Percentiles rank a stretch among this genome's conserved stretches.
Conservation (phyloP, 2,888 invertebrate genomes). For the Drosophila neotestacea region DNA sequence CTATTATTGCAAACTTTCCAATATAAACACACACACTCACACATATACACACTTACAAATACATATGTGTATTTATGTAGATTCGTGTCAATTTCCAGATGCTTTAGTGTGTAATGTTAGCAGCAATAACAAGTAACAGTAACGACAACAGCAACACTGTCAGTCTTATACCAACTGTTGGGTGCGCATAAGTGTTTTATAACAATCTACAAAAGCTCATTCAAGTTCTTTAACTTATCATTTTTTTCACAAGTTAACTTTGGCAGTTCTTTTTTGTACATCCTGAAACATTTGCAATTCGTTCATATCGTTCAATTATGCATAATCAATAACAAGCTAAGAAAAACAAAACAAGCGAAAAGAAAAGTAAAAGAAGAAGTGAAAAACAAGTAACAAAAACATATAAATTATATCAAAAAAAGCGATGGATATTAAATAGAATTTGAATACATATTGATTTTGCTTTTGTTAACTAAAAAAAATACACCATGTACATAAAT, state of each 20-base stretch:
- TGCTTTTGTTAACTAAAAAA: slow-evolving; percentile 10
- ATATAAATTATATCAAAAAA: slow-evolving; percentile 40
- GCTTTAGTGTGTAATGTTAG: slow-evolving; percentile 14
- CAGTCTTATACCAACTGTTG: slow-evolving; percentile 2
- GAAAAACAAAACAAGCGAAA: background rate
- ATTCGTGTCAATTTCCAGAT: slow-evolving; percentile 18
- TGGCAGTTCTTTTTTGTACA: background rate
- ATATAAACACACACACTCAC: slow-evolving; percentile 18
- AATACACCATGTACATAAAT: slow-evolving; percentile 28
- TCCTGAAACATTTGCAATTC: slow-evolving; percentile 26
- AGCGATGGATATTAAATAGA: slow-evolving; percentile 30
- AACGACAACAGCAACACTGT: slow-evolving; percentile 4
- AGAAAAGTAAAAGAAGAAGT: slow-evolving; percentile 5
- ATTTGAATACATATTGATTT: slow-evolving; percentile 35
- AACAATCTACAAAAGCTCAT: background rate
- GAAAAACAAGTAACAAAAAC: background rate
- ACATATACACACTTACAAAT: slow-evolving; percentile 16
- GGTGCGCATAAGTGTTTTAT: slow-evolving; percentile 6
- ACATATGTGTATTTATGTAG: slow-evolving; percentile 1
- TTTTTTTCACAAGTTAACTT: background rate
- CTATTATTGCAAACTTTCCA: slow-evolving; percentile 6
- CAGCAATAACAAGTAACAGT: slow-evolving; percentile 17
- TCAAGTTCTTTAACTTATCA: background rate
- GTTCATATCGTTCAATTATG: slow-evolving; percentile 65
- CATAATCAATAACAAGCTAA: slow-evolving; percentile 54